Evolutionary conservation across 2,113 vertebrate genomes (phyloP), one percentile per base, ranked within the genome.

Genomic region (Psophia crepitans): DNA sequence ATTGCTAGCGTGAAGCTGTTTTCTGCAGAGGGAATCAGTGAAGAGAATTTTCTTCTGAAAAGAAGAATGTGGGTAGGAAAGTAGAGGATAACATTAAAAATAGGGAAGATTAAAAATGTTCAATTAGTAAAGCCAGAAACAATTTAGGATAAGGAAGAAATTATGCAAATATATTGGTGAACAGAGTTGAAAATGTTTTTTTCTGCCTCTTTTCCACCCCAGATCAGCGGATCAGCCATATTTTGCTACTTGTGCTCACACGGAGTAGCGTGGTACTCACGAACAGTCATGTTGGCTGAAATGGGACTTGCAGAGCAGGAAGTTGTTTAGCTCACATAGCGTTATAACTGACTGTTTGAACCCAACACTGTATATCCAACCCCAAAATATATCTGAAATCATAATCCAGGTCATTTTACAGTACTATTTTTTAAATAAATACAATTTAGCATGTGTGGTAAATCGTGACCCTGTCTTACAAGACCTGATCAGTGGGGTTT

Each of bases 51-150:
- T 90, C 64, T 84, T 89, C 64, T 82, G 69, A 58, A 84, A 89
- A 87, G 65, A 75, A 77, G 44, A 28, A 53, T 87, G 91, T 96
- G 77, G 61, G 81, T 70, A 96, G 84, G 35, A 68, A 93, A 92
- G 57, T 49, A 79, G 77, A 87, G 53, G 66, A 69, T 91, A 95
- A 89, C 80, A 82, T 93, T 93, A 84, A 92, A 91, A 95, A 82
- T 43, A 87, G 49, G 39, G 65, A 83, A 95, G 86, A 89, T 89
- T 84, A 57, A 89, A 84, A 66, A 65, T 58, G 53, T 89, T 66
- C 39, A 68, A 58, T 84, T 92, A 64, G 57, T 37, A 65, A 71
- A 90, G 74, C 32, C 74, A 94, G 74, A 65, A 84, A 89, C 57
- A 61, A 80, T 73, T 87, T 54, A 81, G 85, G 43, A 71, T 87